phyloP scores from a whole-genome alignment of 2,888 invertebrate species.

The Nysson spinosus region DNA sequence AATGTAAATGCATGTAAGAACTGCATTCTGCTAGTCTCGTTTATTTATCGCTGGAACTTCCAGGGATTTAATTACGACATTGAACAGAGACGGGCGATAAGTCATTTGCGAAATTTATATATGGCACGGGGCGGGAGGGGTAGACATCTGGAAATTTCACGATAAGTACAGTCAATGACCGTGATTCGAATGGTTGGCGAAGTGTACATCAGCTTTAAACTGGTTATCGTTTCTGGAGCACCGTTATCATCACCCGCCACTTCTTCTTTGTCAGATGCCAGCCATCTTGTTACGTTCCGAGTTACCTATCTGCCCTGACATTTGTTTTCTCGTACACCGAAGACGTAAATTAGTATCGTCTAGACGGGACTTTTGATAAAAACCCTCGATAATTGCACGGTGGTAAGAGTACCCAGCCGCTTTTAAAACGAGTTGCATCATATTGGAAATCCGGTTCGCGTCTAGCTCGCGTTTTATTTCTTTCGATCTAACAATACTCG shows the following conservation, averaged over 20 bases:
- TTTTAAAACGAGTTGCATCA: not conserved
- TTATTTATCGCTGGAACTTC: not conserved
- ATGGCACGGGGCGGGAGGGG: not conserved
- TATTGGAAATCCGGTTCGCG: not conserved
- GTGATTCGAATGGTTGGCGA: conserved; percentile 30
- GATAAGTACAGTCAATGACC: conserved; percentile 52
- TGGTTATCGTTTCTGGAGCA: conserved; percentile 54
- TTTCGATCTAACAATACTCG: too few relatives aligned
- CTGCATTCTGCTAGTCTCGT: too few relatives aligned
- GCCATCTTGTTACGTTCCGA: conserved; percentile 36
- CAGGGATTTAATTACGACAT: not conserved
- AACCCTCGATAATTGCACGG: conserved; percentile 34
- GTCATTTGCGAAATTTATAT: conserved; percentile 25
- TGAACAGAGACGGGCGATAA: not conserved
- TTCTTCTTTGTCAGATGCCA: conserved; percentile 32
- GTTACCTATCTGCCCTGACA: conserved; percentile 28
- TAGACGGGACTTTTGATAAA: conserved; percentile 25
- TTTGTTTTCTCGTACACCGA: conserved; percentile 16
- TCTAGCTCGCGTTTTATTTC: too few relatives aligned
- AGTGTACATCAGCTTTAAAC: conserved; percentile 39
- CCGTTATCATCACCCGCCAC: conserved; percentile 41
- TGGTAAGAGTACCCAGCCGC: conserved; percentile 14
- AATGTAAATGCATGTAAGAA: too few relatives aligned
- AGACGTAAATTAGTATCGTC: conserved; percentile 39
- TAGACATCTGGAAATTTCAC: conserved; percentile 9